Evolutionary conservation across 2,797 vertebrate genomes (phyloP), one percentile per base, ranked within the genome.

Genomic region (Sebastes trivittatus): DNA sequence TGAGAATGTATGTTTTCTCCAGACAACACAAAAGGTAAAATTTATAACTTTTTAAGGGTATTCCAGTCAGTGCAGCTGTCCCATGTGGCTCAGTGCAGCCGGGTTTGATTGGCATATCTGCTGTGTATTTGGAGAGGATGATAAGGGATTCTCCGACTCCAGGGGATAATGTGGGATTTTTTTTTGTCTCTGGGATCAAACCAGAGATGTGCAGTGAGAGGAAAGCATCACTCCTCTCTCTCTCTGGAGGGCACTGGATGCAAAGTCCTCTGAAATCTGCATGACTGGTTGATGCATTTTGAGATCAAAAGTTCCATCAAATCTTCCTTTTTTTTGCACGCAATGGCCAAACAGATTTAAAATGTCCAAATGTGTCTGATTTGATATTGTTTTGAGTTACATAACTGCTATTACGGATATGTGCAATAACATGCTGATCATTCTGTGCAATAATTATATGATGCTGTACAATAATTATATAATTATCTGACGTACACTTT

Each of bases 161-260:
- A 5, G 76, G 32, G 86, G 77, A 87, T 80, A 82, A 82, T 77
- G 78, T 81, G 54, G 54, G 77, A 78, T 86, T 79, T 66, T 85
- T 78, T 65, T 86, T 75, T 76, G 66, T 83, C 72, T 84, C 34
- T 4, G 62, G 82, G 79, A 80, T 86, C 87, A 83, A 83, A 85
- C 75, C 71, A 46, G 61, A 76, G 62, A 22, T 70, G 52, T 68
- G 80, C 49, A 8, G 46, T 1, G 5, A 0, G 5, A 77, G 22
- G 60, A 65, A 70, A 74, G 61, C 59, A 42, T 36, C 20, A 1
- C 56, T 63, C 30, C 6, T 74, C 69, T 76, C 61, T 76, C 61
- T 34, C 69, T 76, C 61, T 38, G 29, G 42, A 77, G 55, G 62
- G 20, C 29, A 36, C 23, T 66, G 62, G 27, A 75, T 70, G 42